Evolutionary conservation across 2,113 vertebrate genomes (phyloP).

Genomic region (Limnothrissa miodon): DNA sequence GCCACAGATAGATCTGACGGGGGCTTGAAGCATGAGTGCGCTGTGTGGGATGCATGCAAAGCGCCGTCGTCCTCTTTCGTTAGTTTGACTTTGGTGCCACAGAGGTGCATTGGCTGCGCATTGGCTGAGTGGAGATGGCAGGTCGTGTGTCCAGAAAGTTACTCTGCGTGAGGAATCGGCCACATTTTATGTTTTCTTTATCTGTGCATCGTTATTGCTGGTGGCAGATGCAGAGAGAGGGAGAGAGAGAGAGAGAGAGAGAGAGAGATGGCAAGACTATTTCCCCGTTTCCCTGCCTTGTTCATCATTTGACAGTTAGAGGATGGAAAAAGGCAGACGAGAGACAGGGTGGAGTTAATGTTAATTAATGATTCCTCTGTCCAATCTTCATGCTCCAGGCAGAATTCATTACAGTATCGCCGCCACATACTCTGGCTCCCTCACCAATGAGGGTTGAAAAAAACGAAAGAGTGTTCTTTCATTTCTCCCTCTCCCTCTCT

Average conservation of each 20-base stretch:
- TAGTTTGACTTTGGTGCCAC: constrained; percentile 4
- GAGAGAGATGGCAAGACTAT: not conserved
- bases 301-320: constrained; percentile 32
- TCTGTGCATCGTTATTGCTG: not conserved
- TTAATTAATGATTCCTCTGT: constrained; percentile 70
- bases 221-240: not conserved
- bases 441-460: not conserved
- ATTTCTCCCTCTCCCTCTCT: constrained; percentile 23
- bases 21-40: not conserved
- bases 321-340: constrained; percentile 44
- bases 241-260: not conserved
- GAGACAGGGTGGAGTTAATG: constrained; percentile 45
- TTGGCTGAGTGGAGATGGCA: not conserved
- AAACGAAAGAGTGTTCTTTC: constrained; percentile 59
- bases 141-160: not conserved
- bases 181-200: not conserved
- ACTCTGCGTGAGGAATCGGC: not conserved
- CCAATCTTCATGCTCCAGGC: constrained; percentile 46
- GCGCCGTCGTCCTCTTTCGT: not conserved
- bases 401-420: constrained; percentile 26
- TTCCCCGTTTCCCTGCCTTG: constrained; percentile 1
- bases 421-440: not conserved
- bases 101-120: not conserved
- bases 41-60: constrained; percentile 1
- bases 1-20: not conserved